Percentiles rank a stretch among this genome's conserved stretches.
Conservation (phyloP, 2,888 invertebrate genomes). For the Pristionchus maxplancki region DNA sequence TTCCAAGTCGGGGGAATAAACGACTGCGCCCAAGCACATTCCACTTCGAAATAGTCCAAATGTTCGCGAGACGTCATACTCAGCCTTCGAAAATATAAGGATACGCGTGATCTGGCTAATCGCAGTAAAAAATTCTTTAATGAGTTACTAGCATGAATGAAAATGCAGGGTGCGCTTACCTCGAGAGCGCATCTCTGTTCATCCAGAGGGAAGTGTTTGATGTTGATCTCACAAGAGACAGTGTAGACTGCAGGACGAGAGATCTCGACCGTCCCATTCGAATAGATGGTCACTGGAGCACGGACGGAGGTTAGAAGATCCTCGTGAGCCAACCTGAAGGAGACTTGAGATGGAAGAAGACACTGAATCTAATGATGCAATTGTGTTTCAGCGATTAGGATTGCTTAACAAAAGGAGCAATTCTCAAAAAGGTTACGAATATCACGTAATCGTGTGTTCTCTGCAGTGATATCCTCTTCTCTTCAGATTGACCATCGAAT, state of each 20-base stretch:
- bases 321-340: conserved; percentile 74
- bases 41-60: background rate
- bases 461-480: background rate
- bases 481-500: background rate
- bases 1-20: background rate
- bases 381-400: background rate
- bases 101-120: too few species aligned
- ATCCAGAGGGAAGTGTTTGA: conserved; percentile 57
- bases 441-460: conserved; percentile 10
- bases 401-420: too few species aligned
- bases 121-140: too few species aligned
- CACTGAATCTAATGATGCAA: too few species aligned
- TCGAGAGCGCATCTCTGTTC: conserved; percentile 73
- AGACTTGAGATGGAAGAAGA: background rate
- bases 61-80: background rate
- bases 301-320: conserved; percentile 71
- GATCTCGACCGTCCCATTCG: conserved; percentile 73
- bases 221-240: conserved; percentile 65
- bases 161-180: too few species aligned
- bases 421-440: too few species aligned
- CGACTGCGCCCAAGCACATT: conserved; percentile 13
- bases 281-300: conserved; percentile 67
- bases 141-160: background rate
- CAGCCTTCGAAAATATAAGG: too few species aligned
- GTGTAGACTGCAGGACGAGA: conserved; percentile 75